Conservation (phyloP, 2,113 vertebrate genomes). For the Panthera uncia region DNA sequence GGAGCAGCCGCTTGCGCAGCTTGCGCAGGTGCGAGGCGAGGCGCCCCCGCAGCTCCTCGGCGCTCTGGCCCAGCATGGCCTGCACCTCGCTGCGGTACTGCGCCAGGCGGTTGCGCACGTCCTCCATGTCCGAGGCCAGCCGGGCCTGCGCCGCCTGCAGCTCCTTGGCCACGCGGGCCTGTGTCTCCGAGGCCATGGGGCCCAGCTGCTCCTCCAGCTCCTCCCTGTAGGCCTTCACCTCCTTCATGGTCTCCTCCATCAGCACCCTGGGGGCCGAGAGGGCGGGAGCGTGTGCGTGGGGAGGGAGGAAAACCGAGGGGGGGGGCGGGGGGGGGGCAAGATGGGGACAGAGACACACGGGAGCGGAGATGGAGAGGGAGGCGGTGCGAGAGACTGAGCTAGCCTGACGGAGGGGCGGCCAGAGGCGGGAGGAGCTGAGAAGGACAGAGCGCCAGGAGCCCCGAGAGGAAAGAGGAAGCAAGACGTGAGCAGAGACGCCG, state of each 20-base stretch:
- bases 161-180: slow-evolving; percentile 71
- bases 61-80: slow-evolving; percentile 69
- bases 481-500: neutral
- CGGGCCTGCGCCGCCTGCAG: slow-evolving; percentile 71
- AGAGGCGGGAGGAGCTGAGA: neutral
- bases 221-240: slow-evolving; percentile 58
- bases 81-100: slow-evolving; percentile 70
- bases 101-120: slow-evolving; percentile 49
- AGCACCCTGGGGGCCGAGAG: slow-evolving; percentile 26
- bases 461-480: neutral
- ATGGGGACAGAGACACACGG: neutral
- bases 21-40: slow-evolving; percentile 69
- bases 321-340: neutral
- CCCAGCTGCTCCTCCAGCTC: slow-evolving; percentile 64
- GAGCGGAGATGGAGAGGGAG: too few relatives aligned
- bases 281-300: too few relatives aligned
- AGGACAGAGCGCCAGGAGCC: neutral
- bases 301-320: neutral
- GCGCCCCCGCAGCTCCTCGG: slow-evolving; percentile 54
- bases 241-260: slow-evolving; percentile 71
- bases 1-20: slow-evolving; percentile 67
- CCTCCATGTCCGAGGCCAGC: slow-evolving; percentile 66
- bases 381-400: too few relatives aligned
- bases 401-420: neutral
- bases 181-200: slow-evolving; percentile 53